Percentiles rank a stretch among this genome's conserved stretches.
Conservation (phyloP, 1,140 invertebrate genomes). For the Cataglyphis hispanica region DNA sequence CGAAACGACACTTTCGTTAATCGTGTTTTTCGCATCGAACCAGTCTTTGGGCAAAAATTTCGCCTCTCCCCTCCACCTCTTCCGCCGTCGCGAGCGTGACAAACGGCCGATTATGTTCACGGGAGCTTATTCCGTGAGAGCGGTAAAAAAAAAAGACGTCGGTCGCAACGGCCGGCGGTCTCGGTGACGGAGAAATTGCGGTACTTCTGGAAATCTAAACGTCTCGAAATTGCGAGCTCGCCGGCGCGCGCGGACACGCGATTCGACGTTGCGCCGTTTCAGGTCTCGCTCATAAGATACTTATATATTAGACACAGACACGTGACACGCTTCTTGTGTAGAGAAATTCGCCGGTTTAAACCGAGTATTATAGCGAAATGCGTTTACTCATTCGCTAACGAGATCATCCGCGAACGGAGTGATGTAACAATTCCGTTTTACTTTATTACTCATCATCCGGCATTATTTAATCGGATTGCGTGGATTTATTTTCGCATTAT, state of each 20-base stretch:
- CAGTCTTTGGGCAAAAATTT: slow-evolving; percentile 22
- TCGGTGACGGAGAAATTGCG: slow-evolving; percentile 31
- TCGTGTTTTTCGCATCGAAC: neutral
- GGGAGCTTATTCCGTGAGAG: slow-evolving; percentile 2
- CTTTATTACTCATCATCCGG: neutral
- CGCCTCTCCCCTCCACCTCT: neutral
- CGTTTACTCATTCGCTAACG: neutral
- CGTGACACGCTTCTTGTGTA: neutral
- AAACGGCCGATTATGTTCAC: slow-evolving; percentile 30
- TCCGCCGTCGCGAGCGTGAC: neutral
- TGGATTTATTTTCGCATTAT: neutral
- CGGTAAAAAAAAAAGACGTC: neutral
- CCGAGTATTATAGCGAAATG: neutral
- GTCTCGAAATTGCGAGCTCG: slow-evolving; percentile 56
- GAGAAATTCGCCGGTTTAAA: slow-evolving; percentile 11
- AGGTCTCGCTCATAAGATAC: neutral
- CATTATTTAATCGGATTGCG: neutral
- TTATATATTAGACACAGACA: neutral
- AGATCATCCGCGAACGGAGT: neutral
- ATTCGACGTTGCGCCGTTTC: slow-evolving; percentile 40
- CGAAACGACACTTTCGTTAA: slow-evolving; percentile 10
- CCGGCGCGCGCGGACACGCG: slow-evolving; percentile 27
- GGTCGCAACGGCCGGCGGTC: neutral
- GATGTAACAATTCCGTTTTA: neutral
- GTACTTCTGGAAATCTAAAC: slow-evolving; percentile 57